A percentile compares a stretch with the other conserved stretches of the same genome.
Evolutionary conservation across 2,888 invertebrate species (phyloP).

Genomic region (Lobophora halterata): DNA sequence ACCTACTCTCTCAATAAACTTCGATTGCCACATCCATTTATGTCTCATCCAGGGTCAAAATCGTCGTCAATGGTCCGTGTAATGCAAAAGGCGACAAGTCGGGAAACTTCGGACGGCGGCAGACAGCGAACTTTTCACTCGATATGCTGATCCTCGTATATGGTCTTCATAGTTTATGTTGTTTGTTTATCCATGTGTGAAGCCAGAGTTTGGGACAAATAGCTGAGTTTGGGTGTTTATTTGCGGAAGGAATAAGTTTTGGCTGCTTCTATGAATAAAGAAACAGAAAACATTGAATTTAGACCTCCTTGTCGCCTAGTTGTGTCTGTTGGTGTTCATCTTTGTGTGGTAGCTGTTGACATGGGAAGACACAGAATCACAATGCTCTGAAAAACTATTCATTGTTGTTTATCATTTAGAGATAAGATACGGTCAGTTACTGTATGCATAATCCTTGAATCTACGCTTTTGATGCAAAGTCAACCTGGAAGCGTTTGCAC

Average conservation of each 20-base stretch:
- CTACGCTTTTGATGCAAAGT: slow-evolving; percentile 1
- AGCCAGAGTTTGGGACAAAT: slow-evolving; percentile 3
- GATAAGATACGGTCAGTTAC: slow-evolving; percentile 1
- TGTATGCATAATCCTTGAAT: background rate
- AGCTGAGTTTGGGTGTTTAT: slow-evolving; percentile 1
- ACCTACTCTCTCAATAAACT: too few species aligned
- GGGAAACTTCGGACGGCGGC: slow-evolving; percentile 40
- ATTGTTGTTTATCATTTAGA: too few species aligned
- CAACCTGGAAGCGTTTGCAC: background rate
- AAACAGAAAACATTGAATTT: too few species aligned
- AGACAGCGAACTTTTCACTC: slow-evolving; percentile 42
- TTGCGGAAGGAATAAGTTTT: too few species aligned
- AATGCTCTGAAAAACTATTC: too few species aligned
- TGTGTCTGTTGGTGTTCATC: too few species aligned
- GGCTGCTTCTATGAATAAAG: too few species aligned
- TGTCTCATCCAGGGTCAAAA: slow-evolving; percentile 6
- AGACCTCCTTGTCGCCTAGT: too few species aligned
- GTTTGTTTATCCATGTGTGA: slow-evolving; percentile 11
- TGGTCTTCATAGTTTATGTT: slow-evolving; percentile 18
- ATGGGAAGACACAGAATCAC: too few species aligned
- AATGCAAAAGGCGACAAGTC: slow-evolving; percentile 45
- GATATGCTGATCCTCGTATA: slow-evolving; percentile 38
- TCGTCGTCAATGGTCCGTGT: slow-evolving; percentile 42
- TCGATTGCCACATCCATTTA: slow-evolving; percentile 21
- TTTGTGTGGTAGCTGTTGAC: too few species aligned